Base-by-base conservation (phyloP, 1,140 invertebrate species). In the Eubasilissa regina region DNA sequence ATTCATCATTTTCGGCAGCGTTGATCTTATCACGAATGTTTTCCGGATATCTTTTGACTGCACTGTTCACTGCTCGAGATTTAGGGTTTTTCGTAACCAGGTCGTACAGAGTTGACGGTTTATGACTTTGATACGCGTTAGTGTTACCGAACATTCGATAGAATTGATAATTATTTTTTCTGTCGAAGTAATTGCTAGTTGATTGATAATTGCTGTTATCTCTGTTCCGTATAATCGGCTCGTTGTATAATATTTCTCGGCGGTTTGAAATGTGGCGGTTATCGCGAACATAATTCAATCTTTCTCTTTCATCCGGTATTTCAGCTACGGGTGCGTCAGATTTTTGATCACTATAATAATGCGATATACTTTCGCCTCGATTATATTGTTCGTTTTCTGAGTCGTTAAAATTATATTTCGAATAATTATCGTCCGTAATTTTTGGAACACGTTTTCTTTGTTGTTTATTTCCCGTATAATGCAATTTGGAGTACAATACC, bases 1-100 rank as follows among this genome's bases (percentile, higher is more conserved):
- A 47, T 47, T 19, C 66, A 15, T 19, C 66, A 25, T 44, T 17
- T 68, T 75, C 47, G 1, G 17, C 56, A 0, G 62, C 25, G 74
- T 81, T 79, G 10, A 81, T 77, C 53, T 79, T 81, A 25, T 81
- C 77, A 17, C 25, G 47, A 7, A 81, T 79, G 17, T 68, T 79
- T 62, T 79, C 21, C 9, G 81, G 78, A 76, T 80, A 77, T 45
- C 51, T 79, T 19, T 51, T 48, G n/a, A 6, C 1, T 6, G 25
- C 25, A 35, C 25, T 35, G 25, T 35, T 15, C 19, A 25, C 44
- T 55, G 17, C 55, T 58, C 55, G 55, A 21, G 9, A 6, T 35
- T 35, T 21, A 10, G 55, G 17, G 10, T 58, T 11, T 58, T 15
- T 15, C 55, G 17, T 21, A 15, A 15, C 1, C 12, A 10, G 55